Percentiles rank a stretch among this genome's conserved stretches.
phyloP scores from a whole-genome alignment of 2,113 vertebrate species.

The Lichenostomus cassidix region DNA sequence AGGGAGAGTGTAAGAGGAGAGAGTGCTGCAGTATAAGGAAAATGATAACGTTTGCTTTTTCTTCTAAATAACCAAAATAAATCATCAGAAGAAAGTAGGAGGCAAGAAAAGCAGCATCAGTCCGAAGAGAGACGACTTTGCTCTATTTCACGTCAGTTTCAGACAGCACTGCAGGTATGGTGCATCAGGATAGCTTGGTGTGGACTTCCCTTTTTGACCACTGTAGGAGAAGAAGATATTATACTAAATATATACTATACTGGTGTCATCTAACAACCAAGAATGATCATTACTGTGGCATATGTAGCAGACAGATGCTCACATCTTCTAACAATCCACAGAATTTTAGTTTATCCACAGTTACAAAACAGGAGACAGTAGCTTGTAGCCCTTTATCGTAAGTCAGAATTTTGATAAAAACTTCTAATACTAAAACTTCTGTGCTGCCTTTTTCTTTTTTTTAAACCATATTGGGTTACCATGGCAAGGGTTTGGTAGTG shows the following conservation, averaged over 20 bases:
- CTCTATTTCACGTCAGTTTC: background rate
- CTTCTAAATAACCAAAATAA: background rate
- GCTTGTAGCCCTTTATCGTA: background rate
- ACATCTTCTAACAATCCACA: background rate
- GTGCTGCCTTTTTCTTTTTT: background rate
- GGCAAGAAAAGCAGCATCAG: background rate
- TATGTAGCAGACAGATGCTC: background rate
- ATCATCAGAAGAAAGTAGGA: background rate
- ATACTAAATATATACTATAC: too few species aligned
- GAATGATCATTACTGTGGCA: background rate
- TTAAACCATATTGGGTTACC: background rate
- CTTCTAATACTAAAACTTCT: background rate
- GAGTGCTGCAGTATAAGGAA: background rate
- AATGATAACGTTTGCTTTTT: background rate
- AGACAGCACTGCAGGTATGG: background rate
- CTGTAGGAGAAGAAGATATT: background rate
- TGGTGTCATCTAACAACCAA: background rate
- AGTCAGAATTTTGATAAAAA: background rate
- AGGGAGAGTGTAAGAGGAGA: background rate
- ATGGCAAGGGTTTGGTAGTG: background rate
- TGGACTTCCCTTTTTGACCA: background rate
- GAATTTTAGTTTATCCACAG: background rate
- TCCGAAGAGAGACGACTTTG: background rate
- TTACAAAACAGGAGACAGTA: background rate
- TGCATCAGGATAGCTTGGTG: background rate